phyloP scores from a whole-genome alignment of 2,113 vertebrate species.

The Neopipo cinnamomea region DNA sequence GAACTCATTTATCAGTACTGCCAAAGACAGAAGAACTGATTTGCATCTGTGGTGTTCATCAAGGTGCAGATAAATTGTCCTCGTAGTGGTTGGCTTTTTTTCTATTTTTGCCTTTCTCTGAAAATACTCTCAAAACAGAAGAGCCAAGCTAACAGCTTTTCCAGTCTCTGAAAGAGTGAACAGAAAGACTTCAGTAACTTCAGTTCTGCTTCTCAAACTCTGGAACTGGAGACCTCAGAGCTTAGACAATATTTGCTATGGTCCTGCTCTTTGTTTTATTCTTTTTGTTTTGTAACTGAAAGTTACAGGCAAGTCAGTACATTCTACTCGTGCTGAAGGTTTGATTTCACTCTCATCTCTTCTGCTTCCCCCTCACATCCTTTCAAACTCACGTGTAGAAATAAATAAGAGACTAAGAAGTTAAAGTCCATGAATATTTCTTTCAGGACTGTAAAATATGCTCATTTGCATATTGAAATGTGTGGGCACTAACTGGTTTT shows the following conservation, averaged over 20 bases:
- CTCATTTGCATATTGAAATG: neutral
- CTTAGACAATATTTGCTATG: neutral
- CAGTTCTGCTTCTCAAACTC: neutral
- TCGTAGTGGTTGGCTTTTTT: neutral
- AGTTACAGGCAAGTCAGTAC: neutral
- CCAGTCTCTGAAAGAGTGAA: neutral
- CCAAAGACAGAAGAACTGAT: neutral
- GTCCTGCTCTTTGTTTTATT: neutral
- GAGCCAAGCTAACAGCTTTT: neutral
- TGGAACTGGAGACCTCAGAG: neutral
- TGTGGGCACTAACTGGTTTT: neutral
- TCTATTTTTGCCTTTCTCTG: neutral
- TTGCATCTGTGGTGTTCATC: neutral
- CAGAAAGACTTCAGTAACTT: neutral
- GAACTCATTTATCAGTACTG: neutral
- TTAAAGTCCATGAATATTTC: neutral
- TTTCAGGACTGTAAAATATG: neutral
- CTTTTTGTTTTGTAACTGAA: neutral
- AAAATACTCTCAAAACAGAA: neutral
- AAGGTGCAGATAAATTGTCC: neutral
- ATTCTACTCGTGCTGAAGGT: neutral
- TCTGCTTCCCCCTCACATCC: neutral
- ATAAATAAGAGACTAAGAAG: neutral
- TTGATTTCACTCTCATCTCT: neutral
- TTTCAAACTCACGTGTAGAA: neutral